A percentile compares a stretch with the other conserved stretches of the same genome.
Conservation (phyloP, 2,113 vertebrate species). For the Prolemur simus region DNA sequence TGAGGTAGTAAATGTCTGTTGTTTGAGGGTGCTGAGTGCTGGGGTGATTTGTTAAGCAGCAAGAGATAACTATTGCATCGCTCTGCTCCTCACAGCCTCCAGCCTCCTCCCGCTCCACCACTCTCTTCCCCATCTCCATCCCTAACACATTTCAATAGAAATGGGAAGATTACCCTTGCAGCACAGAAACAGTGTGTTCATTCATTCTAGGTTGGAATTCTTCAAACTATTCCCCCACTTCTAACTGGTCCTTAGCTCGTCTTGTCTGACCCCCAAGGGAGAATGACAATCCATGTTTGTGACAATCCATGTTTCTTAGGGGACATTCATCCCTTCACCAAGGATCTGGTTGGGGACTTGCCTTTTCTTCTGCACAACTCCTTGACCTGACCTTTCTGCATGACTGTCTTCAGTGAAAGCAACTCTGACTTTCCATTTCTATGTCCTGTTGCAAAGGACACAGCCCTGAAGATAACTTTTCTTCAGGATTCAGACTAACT, state of each 20-base stretch:
- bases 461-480: neutral
- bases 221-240: neutral
- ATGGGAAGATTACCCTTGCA: neutral
- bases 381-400: neutral
- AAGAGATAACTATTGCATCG: fast-evolving
- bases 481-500: neutral
- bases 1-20: neutral
- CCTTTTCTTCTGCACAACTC: neutral
- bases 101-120: neutral
- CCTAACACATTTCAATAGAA: neutral
- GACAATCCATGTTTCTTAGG: neutral
- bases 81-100: neutral
- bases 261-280: neutral
- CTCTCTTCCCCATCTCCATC: neutral
- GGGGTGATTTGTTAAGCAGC: neutral
- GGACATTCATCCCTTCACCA: neutral
- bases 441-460: neutral
- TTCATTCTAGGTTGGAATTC: neutral
- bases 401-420: neutral
- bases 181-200: neutral
- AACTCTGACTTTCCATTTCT: neutral
- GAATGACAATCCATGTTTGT: neutral
- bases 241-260: neutral
- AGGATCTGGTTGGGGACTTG: neutral
- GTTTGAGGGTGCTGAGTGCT: neutral